Conservation (phyloP, 2,888 invertebrate genomes). For the Meganola albula region DNA sequence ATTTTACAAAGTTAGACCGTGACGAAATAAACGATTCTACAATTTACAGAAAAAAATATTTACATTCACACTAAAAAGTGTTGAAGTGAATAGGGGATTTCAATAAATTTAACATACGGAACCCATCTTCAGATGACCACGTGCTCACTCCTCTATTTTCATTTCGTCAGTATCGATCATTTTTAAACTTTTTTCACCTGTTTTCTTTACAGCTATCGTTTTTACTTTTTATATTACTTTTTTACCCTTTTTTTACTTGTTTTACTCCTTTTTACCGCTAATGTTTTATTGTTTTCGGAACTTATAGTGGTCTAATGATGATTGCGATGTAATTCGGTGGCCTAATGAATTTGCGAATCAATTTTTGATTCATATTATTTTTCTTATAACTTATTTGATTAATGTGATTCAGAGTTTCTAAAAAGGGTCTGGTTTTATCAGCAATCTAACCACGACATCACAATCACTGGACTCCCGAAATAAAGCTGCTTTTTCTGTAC, state of each 20-base stretch:
- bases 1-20: too few species aligned
- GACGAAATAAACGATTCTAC: too few species aligned
- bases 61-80: too few species aligned
- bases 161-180: slow-evolving; percentile 26
- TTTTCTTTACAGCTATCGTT: slow-evolving; percentile 30
- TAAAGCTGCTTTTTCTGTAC: too few species aligned
- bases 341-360: slow-evolving; percentile 46
- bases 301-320: slow-evolving; percentile 49
- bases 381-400: slow-evolving; percentile 24
- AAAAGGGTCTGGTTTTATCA: not conserved
- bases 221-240: too few species aligned
- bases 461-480: too few species aligned
- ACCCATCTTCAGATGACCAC: slow-evolving; percentile 19
- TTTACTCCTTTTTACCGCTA: slow-evolving; percentile 30
- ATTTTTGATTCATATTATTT: slow-evolving; percentile 18
- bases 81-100: too few species aligned
- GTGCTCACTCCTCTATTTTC: slow-evolving; percentile 26
- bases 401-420: slow-evolving; percentile 1
- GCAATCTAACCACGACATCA: too few species aligned
- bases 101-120: slow-evolving; percentile 13
- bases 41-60: too few species aligned
- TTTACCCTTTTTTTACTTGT: slow-evolving; percentile 30
- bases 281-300: slow-evolving; percentile 54
- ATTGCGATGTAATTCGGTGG: slow-evolving; percentile 45
- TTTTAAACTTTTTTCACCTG: slow-evolving; percentile 30